Evolutionary conservation across 2,113 vertebrate genomes (phyloP), one percentile per base, ranked within the genome.

Genomic region (Phainopepla nitens): DNA sequence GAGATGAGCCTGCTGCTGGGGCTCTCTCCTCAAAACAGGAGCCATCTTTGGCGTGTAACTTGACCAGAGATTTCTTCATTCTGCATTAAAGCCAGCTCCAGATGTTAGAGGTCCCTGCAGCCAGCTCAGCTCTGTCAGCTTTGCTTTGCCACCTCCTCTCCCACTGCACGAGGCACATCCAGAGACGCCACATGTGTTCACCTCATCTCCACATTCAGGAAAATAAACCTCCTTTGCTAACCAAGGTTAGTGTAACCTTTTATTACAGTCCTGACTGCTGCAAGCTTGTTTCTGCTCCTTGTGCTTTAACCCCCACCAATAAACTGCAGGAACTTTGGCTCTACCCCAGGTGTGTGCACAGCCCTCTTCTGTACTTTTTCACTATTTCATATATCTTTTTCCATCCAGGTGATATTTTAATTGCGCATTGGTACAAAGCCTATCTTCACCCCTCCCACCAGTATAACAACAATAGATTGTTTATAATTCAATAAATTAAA

Each of bases 1-100:
- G 35, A 92, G 91, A 80, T 4, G 93, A 75, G 94, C 61, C 81
- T 89, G 94, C 94, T 97, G 95, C 95, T 80, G 95, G 95, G 95
- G 79, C 92, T 70, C 84, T 85, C 79, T 90, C 92, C 91, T 96
- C 96, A 96, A 88, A 87, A 85, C 89, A 95, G 97, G 95, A 97
- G 97, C 97, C 97, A 97, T 97, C 95, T 97, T 97, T 87, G 77
- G 95, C 0, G 11, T 89, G 94, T 82, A 96, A 96, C 84, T 95
- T 77, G 82, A 90, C 2, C n/a, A 66, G 54, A 82, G 62, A 92
- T 97, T 96, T 97, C 97, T 95, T 96, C 94, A 95, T 97, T 93
- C 90, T 44, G 78, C 62, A 45, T 23, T 69, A 77, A 94, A 94
- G 44, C 53, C 57, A 47, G 61, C 60, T 93, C 95, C 93, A 96